phyloP scores from a whole-genome alignment of 1,140 invertebrate genomes.

The Drosophila obscura region DNA sequence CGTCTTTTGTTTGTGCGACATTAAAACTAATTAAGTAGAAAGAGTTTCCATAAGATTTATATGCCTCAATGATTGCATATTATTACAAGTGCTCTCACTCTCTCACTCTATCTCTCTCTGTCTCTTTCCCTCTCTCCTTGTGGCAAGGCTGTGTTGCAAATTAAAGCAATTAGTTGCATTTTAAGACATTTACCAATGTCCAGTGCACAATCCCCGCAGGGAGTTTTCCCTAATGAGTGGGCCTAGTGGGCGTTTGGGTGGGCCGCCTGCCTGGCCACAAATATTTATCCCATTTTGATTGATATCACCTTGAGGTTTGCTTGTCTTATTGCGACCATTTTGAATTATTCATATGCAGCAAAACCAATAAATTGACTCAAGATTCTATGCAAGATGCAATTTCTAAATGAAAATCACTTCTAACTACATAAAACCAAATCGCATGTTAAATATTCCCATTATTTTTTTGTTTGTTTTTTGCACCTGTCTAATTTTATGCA shows the following conservation, averaged over 20 bases:
- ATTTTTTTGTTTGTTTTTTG: too few relatives aligned
- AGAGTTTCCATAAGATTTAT: conserved; percentile 74
- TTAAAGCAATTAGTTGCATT: conserved; percentile 73
- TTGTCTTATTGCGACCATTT: neutral
- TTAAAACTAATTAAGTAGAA: conserved; percentile 82
- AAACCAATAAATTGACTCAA: too few relatives aligned
- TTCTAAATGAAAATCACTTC: too few relatives aligned
- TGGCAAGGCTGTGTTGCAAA: conserved; percentile 41
- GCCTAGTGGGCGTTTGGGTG: conserved; percentile 38
- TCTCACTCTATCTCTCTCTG: too few relatives aligned
- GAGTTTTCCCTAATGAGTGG: conserved; percentile 17
- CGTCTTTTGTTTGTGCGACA: conserved; percentile 63
- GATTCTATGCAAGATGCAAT: too few relatives aligned
- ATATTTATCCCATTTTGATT: conserved; percentile 19
- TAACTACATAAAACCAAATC: too few relatives aligned
- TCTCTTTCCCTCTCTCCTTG: neutral
- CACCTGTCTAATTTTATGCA: too few relatives aligned
- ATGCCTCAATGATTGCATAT: conserved; percentile 54
- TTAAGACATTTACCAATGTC: conserved; percentile 49
- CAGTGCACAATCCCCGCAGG: conserved; percentile 30
- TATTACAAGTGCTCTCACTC: conserved; percentile 33
- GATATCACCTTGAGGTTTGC: neutral
- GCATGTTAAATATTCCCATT: too few relatives aligned
- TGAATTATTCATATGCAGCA: too few relatives aligned
- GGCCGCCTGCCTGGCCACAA: neutral